phyloP scores from a whole-genome alignment of 2,797 vertebrate species.

The Limnodromus scolopaceus region DNA sequence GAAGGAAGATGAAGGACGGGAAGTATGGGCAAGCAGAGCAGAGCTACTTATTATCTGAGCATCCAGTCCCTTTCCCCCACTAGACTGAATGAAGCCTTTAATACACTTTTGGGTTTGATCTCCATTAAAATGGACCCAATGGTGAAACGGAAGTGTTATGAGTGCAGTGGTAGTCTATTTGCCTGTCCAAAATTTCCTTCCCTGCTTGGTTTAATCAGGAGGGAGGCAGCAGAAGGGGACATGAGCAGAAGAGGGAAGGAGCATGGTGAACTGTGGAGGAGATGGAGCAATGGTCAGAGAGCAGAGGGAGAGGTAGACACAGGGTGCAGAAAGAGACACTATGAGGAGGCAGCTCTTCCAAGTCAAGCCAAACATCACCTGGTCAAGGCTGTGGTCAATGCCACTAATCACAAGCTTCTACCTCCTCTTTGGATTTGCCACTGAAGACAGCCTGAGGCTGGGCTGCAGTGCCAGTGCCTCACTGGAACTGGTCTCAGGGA shows the following conservation, averaged over 20 bases:
- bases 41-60: background rate
- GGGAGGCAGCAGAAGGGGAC: background rate
- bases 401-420: background rate
- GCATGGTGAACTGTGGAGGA: background rate
- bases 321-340: too few relatives aligned
- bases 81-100: background rate
- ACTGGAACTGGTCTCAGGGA: background rate
- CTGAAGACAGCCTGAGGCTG: background rate
- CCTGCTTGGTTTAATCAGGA: background rate
- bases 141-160: background rate
- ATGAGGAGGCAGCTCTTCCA: background rate
- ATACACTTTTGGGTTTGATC: background rate
- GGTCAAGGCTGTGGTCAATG: background rate
- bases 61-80: background rate
- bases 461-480: background rate
- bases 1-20: background rate
- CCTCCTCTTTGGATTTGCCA: background rate
- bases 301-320: too few relatives aligned
- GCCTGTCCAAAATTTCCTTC: background rate
- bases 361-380: background rate
- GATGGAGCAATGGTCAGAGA: background rate
- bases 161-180: background rate
- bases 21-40: background rate
- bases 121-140: background rate
- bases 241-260: background rate